Evolutionary conservation across 2,113 vertebrate species (phyloP).

Genomic region (Notiomystis cincta): DNA sequence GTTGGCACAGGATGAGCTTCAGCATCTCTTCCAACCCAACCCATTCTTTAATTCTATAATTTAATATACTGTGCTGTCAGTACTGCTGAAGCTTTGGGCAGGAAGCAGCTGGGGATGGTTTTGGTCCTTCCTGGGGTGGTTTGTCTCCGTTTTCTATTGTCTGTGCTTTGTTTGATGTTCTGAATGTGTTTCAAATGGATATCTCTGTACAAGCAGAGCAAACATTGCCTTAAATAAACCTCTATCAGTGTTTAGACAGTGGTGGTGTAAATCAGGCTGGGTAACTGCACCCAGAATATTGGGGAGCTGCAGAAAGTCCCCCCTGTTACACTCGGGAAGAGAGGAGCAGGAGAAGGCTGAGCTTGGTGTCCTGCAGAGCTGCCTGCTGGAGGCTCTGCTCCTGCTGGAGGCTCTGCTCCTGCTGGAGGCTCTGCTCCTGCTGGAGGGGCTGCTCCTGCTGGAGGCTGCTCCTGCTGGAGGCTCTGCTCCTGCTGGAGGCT

Average conservation of each 20-base stretch:
- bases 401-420: too few species aligned
- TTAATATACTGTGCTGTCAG: neutral
- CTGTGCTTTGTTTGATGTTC: conserved; percentile 10
- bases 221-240: neutral
- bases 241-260: neutral
- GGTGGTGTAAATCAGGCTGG: neutral
- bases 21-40: neutral
- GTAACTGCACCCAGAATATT: fast-evolving
- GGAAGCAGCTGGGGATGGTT: neutral
- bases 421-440: too few species aligned
- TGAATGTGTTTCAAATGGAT: neutral
- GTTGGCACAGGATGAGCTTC: fast-evolving
- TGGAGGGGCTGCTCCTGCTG: too few species aligned
- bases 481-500: too few species aligned
- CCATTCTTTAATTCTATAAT: too few species aligned
- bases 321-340: fast-evolving
- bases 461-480: too few species aligned
- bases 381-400: too few species aligned
- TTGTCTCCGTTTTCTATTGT: neutral
- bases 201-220: neutral
- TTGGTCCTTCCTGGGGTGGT: neutral
- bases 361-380: neutral
- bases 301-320: neutral
- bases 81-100: neutral
- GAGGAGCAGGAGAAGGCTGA: neutral